Conservation (phyloP, 2,113 vertebrate genomes). For the Peromyscus maniculatus region DNA sequence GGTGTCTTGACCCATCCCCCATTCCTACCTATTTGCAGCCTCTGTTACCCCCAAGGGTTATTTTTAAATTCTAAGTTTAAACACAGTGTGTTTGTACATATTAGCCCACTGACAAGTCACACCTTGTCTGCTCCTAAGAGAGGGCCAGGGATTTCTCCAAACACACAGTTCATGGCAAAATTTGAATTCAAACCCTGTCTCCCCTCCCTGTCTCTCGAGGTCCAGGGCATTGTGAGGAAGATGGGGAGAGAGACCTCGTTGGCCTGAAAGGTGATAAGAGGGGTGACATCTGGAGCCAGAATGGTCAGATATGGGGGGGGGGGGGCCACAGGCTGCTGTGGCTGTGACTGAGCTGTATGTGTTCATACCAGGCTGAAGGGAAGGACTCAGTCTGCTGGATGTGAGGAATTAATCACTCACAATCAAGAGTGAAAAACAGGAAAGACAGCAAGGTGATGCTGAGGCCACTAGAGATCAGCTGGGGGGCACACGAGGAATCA, state of each 20-base stretch:
- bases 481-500: neutral
- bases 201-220: too few relatives aligned
- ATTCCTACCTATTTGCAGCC: neutral
- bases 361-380: neutral
- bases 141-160: neutral
- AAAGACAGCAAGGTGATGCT: neutral
- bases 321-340: too few relatives aligned
- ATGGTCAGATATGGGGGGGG: neutral
- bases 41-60: neutral
- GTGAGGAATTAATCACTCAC: neutral
- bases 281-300: neutral
- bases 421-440: neutral
- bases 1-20: neutral
- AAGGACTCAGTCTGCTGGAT: neutral
- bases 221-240: neutral
- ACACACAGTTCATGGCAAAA: neutral
- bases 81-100: too few relatives aligned
- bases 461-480: neutral
- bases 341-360: neutral
- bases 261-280: neutral
- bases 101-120: neutral
- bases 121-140: neutral
- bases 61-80: neutral
- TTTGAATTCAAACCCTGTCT: neutral
- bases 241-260: rapidly evolving